Conservation (phyloP, 2,113 vertebrate genomes). For the Festucalex cinctus region DNA sequence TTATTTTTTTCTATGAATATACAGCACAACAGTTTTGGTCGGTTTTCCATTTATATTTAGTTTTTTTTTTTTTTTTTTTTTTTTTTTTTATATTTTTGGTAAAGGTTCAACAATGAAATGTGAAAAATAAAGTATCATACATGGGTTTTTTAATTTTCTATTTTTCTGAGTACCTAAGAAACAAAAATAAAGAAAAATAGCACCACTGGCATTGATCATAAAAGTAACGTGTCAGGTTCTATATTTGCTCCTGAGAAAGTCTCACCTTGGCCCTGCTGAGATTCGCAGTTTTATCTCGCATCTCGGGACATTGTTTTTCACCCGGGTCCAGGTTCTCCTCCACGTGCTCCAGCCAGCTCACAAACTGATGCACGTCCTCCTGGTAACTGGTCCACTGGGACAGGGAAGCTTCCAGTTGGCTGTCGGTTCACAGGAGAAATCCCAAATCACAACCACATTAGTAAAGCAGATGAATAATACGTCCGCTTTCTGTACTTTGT, state of each 20-base stretch:
- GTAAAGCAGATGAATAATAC: neutral
- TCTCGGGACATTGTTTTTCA: constrained; percentile 81
- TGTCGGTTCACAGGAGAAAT: constrained; percentile 58
- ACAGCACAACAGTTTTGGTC: no score
- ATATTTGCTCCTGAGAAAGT: neutral
- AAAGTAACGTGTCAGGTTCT: neutral
- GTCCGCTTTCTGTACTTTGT: no score
- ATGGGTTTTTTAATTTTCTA: neutral
- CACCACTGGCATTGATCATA: neutral
- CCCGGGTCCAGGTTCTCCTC: constrained; percentile 79
- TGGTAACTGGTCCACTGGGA: constrained; percentile 98
- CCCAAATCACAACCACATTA: neutral
- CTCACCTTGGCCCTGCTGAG: constrained; percentile 87
- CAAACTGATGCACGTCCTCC: constrained; percentile 90
- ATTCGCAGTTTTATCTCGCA: constrained; percentile 85
- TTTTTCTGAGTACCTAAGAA: neutral
- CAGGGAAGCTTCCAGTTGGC: constrained; percentile 90
- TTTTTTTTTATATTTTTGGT: neutral
- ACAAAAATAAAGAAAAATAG: neutral
- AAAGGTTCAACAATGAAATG: neutral
- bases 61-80: neutral
- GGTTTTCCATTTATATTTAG: no score
- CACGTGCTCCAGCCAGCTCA: constrained; percentile 84
- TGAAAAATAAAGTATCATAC: neutral
- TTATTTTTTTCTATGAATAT: no score